Percentiles rank a stretch among this genome's conserved stretches.
Evolutionary conservation across 2,113 vertebrate species (phyloP).

Genomic region (Rhabdornis inornatus): DNA sequence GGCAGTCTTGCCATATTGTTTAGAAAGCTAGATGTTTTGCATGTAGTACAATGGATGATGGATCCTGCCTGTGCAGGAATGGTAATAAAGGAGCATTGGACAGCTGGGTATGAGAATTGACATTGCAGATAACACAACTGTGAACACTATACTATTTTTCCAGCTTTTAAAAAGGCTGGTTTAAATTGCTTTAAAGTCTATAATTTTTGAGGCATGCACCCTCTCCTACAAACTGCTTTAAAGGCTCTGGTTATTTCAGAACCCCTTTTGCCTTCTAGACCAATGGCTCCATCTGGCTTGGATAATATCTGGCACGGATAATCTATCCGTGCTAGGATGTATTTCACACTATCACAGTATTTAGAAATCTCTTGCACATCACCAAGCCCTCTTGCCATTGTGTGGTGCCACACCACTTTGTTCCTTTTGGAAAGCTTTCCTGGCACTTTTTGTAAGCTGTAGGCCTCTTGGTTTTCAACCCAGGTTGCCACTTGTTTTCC

Average conservation of each 20-base stretch:
- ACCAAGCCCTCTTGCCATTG: background rate
- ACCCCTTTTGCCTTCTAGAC: background rate
- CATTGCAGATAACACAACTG: background rate
- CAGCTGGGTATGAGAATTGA: background rate
- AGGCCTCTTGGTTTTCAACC: background rate
- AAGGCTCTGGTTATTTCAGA: background rate
- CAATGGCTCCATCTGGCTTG: background rate
- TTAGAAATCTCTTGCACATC: background rate
- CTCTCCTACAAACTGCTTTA: background rate
- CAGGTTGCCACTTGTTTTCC: background rate
- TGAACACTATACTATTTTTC: background rate
- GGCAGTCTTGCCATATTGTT: background rate
- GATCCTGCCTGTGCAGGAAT: background rate
- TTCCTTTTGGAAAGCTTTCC: background rate
- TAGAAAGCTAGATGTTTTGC: background rate
- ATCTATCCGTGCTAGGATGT: background rate
- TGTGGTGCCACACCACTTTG: background rate
- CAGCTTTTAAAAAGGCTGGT: background rate
- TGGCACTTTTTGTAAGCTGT: background rate
- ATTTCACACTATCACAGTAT: background rate
- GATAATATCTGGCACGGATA: background rate
- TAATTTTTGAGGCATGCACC: background rate
- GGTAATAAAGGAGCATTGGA: background rate
- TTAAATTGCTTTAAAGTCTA: background rate
- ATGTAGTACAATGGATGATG: background rate